Evolutionary conservation across 2,888 invertebrate species (phyloP), one percentile per base, ranked within the genome.

Genomic region (Odontocolon sp.): DNA sequence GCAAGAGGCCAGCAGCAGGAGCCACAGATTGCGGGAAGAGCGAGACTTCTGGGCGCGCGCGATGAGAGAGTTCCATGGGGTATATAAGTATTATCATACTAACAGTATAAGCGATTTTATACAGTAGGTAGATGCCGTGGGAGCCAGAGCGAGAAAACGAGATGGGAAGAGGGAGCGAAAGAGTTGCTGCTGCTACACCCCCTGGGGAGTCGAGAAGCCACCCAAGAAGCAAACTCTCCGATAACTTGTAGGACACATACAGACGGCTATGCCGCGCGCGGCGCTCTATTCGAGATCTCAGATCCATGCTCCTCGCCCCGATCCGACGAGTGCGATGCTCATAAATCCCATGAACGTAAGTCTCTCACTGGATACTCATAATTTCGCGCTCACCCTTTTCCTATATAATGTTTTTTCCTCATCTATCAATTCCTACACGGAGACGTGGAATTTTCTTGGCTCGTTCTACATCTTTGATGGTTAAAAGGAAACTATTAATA

Each of bases 171-270:
- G 71, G 59, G 75, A 68, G 67, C 68, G 71, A 79, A 72, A 74
- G 79, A 74, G 78, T 81, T 75, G 80, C 75, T 79, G 76, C 78
- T 69, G 79, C 81, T 81, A 83, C 85, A 87, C 87, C 87, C 87
- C 88, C 88, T 82, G 88, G 87, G 85, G 88, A 86, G 87, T 77
- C 80, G 82, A 76, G 84, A 82, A 88, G 87, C 88, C 88, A 88
- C 88, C 88, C 88, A 88, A 88, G 88, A 87, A 88, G 88, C 88
- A 84, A 85, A 85, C 83, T 84, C 84, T 82, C 84, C 85, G 87
- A 86, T 86, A 87, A 86, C 86, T 87, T 83, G 87, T 86, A 87
- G 85, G 84, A 86, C 87, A 86, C 84, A 85, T 63, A 69, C 50
- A 68, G 33, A 81, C 82, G 82, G 81, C 82, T 85, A 83, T 83